Percentiles rank a stretch among this genome's conserved stretches.
phyloP scores from a whole-genome alignment of 2,888 invertebrate genomes.

The Melolontha melolontha region DNA sequence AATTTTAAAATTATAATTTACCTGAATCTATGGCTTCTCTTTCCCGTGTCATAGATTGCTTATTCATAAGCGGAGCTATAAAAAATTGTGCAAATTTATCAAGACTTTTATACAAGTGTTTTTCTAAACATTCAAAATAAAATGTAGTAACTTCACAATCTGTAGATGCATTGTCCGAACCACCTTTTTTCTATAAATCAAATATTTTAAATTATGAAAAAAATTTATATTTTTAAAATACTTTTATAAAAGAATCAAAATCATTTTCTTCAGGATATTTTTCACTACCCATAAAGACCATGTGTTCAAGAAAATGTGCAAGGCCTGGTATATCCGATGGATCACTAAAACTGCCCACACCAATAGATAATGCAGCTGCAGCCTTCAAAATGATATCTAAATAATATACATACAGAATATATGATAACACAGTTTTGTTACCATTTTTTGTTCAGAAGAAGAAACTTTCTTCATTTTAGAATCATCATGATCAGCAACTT shows the following conservation, averaged over 20 bases:
- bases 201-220: constrained; percentile 29
- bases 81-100: constrained; percentile 93
- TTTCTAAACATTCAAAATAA: constrained; percentile 89
- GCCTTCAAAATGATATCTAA: constrained; percentile 65
- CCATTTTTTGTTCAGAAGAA: constrained; percentile 60
- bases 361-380: constrained; percentile 81
- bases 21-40: constrained; percentile 90
- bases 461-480: constrained; percentile 55
- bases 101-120: constrained; percentile 79
- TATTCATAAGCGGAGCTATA: constrained; percentile 85
- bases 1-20: constrained; percentile 54
- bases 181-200: constrained; percentile 78
- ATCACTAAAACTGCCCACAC: constrained; percentile 85
- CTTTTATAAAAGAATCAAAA: constrained; percentile 83
- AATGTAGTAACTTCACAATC: constrained; percentile 90
- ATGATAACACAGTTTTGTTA: constrained; percentile 42
- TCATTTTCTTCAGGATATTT: constrained; percentile 90
- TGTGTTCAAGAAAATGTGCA: constrained; percentile 89
- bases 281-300: constrained; percentile 95
- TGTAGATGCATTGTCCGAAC: constrained; percentile 88
- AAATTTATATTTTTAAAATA: constrained; percentile 53
- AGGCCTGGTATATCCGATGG: constrained; percentile 81
- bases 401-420: neutral
- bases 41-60: constrained; percentile 88
- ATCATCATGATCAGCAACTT: constrained; percentile 50